phyloP scores from a whole-genome alignment of 2,888 invertebrate genomes.

The Aspidiotus destructor region DNA sequence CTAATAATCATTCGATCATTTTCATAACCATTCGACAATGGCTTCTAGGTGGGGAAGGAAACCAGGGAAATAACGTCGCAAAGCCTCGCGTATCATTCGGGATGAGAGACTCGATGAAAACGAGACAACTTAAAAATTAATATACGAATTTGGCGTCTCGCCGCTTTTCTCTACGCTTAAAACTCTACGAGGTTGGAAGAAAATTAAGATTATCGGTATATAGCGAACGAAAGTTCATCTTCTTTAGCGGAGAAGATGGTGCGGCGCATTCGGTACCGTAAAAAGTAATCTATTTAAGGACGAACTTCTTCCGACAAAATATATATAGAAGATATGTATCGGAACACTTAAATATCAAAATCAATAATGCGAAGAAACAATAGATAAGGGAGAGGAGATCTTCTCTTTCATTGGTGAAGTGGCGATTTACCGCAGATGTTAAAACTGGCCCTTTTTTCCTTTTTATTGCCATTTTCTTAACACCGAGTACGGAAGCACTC shows the following conservation, averaged over 20 bases:
- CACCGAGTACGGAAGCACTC: slow-evolving; percentile 4
- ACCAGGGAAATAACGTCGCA: too few relatives aligned
- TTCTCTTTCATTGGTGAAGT: slow-evolving; percentile 18
- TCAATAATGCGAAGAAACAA: slow-evolving; percentile 27
- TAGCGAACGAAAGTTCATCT: slow-evolving; percentile 27
- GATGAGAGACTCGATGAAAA: too few relatives aligned
- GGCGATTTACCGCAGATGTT: slow-evolving; percentile 27
- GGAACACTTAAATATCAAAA: slow-evolving; percentile 29
- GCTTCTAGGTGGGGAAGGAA: too few relatives aligned
- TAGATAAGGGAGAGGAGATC: slow-evolving; percentile 22
- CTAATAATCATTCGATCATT: too few relatives aligned
- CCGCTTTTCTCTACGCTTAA: not conserved
- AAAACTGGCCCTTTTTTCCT: slow-evolving; percentile 7
- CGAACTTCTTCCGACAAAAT: slow-evolving; percentile 3
- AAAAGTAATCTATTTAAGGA: slow-evolving; percentile 27
- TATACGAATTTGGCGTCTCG: not conserved
- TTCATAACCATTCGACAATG: too few relatives aligned
- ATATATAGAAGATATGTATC: slow-evolving; percentile 25
- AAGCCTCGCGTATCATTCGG: too few relatives aligned
- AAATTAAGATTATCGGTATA: slow-evolving; percentile 20
- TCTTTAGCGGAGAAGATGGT: not conserved
- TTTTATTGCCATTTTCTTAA: slow-evolving; percentile 20
- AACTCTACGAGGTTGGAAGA: not conserved
- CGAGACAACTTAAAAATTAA: too few relatives aligned
- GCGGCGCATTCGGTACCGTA: slow-evolving; percentile 11